phyloP scores from a whole-genome alignment of 2,797 vertebrate species.

The Glyptemys insculpta region DNA sequence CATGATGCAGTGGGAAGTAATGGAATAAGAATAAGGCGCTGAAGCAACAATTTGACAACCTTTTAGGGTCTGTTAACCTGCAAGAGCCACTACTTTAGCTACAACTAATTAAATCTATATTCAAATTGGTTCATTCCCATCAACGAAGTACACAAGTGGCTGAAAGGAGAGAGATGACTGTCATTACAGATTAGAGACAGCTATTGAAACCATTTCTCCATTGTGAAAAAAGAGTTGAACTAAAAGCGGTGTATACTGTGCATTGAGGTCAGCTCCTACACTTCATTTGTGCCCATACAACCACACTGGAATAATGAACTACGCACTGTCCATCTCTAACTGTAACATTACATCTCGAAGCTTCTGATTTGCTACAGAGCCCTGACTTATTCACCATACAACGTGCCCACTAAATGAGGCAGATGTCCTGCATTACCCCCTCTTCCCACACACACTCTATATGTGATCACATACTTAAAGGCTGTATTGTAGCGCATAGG shows the following conservation, averaged over 20 bases:
- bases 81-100: background rate
- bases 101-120: background rate
- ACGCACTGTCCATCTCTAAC: background rate
- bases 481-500: accelerated
- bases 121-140: background rate
- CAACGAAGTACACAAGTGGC: background rate
- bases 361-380: background rate
- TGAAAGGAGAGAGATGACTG: background rate
- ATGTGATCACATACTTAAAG: background rate
- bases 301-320: background rate
- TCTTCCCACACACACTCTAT: background rate
- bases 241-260: background rate
- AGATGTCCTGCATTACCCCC: background rate
- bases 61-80: background rate
- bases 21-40: background rate
- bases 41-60: background rate
- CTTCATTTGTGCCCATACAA: background rate
- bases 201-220: background rate
- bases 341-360: background rate
- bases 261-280: background rate
- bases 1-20: background rate
- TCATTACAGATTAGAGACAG: background rate
- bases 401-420: background rate
- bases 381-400: background rate
- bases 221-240: background rate